These are phyloP conservation scores for Sebastes hubbsi DNA, from an alignment of 2,797 vertebrate genomes.

Conservation along the genomic window DNA sequence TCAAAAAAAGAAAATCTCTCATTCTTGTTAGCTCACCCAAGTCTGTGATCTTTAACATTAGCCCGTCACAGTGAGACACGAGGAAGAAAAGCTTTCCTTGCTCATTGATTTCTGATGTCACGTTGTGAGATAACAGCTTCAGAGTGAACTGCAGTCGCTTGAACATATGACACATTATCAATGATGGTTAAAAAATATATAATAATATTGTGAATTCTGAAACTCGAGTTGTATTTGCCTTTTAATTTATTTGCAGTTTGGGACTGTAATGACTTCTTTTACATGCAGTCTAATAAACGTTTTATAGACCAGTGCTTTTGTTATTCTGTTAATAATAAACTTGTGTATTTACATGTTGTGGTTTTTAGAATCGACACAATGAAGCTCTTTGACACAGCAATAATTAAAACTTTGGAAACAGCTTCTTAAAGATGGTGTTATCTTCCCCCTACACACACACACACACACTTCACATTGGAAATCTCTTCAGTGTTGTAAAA, in stretches of 20 bases:
- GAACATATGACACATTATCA: constrained; percentile 9
- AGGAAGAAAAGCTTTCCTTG: not conserved
- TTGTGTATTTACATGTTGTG: not conserved
- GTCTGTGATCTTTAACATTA: not conserved
- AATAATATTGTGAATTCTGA: constrained; percentile 55
- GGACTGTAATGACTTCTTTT: constrained; percentile 59
- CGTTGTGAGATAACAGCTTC: not conserved
- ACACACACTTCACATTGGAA: not conserved
- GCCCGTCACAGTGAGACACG: not conserved
- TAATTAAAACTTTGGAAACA: not conserved
- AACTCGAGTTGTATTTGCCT: constrained; percentile 60
- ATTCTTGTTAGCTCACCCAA: not conserved
- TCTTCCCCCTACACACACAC: not conserved
- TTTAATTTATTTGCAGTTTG: constrained; percentile 77
- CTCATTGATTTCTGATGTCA: not conserved
- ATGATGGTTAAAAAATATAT: constrained; percentile 8
- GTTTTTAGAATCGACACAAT: not conserved
- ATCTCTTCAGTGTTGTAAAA: not conserved
- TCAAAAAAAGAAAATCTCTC: not conserved
- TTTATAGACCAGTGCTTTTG: constrained; percentile 38
- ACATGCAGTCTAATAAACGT: constrained; percentile 74
- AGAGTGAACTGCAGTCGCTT: constrained; percentile 17
- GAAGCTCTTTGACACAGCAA: not conserved
- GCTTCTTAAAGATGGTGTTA: not conserved
- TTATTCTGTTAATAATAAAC: not conserved